Evolutionary conservation across 1,140 invertebrate species (phyloP).

Genomic region (Maniola jurtina): DNA sequence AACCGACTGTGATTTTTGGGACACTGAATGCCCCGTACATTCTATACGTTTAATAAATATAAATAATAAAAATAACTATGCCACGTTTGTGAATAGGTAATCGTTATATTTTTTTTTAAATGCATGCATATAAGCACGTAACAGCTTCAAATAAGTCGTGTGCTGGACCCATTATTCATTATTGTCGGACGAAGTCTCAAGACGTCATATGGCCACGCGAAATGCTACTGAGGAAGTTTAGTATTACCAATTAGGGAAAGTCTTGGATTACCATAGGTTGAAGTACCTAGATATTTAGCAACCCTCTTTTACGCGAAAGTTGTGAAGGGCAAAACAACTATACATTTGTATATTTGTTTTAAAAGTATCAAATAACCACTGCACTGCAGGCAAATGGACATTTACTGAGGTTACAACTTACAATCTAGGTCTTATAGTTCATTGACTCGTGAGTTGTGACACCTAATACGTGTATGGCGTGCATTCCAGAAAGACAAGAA

Average conservation of each 20-base stretch:
- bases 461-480: not conserved
- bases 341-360: not conserved
- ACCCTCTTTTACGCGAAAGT: not conserved
- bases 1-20: too few species aligned
- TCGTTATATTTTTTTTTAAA: too few species aligned
- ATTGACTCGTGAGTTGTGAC: conserved; percentile 15
- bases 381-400: conserved; percentile 4
- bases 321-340: not conserved
- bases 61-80: too few species aligned
- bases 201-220: too few species aligned
- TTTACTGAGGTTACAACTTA: not conserved
- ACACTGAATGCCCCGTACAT: too few species aligned
- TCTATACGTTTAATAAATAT: too few species aligned
- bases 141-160: too few species aligned
- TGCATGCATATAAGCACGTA: too few species aligned
- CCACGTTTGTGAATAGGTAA: too few species aligned
- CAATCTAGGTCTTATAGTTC: conserved; percentile 24
- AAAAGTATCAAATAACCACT: conserved; percentile 3
- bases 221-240: too few species aligned
- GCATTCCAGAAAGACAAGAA: not conserved
- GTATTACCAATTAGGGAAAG: not conserved
- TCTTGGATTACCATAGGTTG: not conserved
- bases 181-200: too few species aligned
- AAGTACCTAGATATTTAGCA: not conserved
- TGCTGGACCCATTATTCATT: too few species aligned